A percentile compares a stretch with the other conserved stretches of the same genome.
Evolutionary conservation across 2,888 invertebrate species (phyloP).

Genomic region (Erynnis tages): DNA sequence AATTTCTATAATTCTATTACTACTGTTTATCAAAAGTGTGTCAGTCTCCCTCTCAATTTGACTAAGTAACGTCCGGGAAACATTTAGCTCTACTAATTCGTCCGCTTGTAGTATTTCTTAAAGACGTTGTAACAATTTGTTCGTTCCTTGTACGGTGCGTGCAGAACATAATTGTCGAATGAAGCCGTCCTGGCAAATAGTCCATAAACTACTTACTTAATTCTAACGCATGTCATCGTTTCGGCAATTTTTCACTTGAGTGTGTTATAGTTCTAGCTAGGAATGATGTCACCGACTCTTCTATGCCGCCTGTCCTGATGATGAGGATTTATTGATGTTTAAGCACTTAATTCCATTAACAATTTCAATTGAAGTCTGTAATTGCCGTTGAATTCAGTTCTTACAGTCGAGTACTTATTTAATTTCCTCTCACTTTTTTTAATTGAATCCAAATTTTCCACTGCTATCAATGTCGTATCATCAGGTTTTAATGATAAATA

Average conservation of each 20-base stretch:
- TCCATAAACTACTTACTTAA: constrained; percentile 19
- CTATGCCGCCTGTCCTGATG: not conserved
- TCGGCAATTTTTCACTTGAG: constrained; percentile 27
- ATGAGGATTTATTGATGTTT: not conserved
- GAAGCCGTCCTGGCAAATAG: constrained; percentile 11
- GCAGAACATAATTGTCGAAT: constrained; percentile 18
- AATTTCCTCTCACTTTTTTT: too few species aligned
- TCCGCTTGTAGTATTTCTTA: not conserved
- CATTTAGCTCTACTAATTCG: not conserved
- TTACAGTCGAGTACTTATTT: too few species aligned
- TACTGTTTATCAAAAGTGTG: too few species aligned
- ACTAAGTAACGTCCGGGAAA: not conserved
- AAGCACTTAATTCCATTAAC: too few species aligned
- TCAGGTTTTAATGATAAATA: too few species aligned
- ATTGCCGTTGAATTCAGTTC: too few species aligned
- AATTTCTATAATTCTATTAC: too few species aligned
- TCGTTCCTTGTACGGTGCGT: constrained; percentile 3
- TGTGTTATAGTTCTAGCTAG: constrained; percentile 1
- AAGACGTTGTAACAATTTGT: not conserved
- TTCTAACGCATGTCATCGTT: constrained; percentile 22
- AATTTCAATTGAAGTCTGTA: too few species aligned
- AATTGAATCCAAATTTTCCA: too few species aligned
- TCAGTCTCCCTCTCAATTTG: not conserved
- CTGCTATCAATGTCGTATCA: too few species aligned
- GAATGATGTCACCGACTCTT: constrained; percentile 11